Evolutionary conservation across 1,140 invertebrate species (phyloP).

Genomic region (Procambarus virginalis): DNA sequence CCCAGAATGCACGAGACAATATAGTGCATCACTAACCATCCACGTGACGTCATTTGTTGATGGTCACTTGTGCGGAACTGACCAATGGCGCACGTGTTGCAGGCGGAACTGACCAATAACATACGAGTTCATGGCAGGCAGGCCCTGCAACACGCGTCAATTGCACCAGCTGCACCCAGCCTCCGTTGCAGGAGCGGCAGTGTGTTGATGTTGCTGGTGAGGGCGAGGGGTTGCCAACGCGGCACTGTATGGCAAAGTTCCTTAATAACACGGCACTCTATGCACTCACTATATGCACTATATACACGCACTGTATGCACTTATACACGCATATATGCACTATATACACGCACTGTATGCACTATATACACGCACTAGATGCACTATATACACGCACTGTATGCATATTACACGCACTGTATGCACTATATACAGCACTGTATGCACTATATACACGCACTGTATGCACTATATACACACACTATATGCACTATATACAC

Average conservation of each 20-base stretch:
- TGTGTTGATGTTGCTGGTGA: neutral
- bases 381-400: no score
- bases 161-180: slow-evolving; percentile 27
- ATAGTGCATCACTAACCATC: slow-evolving; percentile 33
- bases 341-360: no score
- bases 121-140: slow-evolving; percentile 29
- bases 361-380: no score
- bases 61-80: slow-evolving; percentile 43
- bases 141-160: slow-evolving; percentile 44
- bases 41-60: slow-evolving; percentile 27
- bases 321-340: no score
- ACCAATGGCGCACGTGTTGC: slow-evolving; percentile 50
- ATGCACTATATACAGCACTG: no score
- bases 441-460: no score
- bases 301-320: no score
- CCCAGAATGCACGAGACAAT: neutral
- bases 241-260: neutral
- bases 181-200: slow-evolving; percentile 35
- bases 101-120: slow-evolving; percentile 49
- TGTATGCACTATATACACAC: no score
- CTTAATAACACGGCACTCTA: no score
- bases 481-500: no score
- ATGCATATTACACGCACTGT: no score
- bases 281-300: no score
- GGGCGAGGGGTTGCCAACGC: slow-evolving; percentile 1